Percentiles rank a stretch among this genome's conserved stretches.
Conservation (phyloP, 2,113 vertebrate species). For the Hippoglossus stenolepis region DNA sequence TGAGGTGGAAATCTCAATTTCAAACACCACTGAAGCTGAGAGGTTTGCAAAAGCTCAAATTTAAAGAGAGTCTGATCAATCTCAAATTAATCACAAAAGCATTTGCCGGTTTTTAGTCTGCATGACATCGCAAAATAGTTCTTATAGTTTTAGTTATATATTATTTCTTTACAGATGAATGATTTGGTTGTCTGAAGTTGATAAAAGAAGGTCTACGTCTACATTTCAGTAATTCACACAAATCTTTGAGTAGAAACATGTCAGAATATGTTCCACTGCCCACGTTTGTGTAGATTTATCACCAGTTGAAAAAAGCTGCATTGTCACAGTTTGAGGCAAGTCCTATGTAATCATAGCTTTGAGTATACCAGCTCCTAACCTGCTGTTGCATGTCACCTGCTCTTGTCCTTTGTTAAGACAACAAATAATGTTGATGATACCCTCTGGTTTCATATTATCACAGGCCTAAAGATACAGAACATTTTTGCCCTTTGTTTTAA, state of each 20-base stretch:
- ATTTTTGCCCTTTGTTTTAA: neutral
- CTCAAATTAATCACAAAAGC: slow-evolving; percentile 23
- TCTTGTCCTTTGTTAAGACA: slow-evolving; percentile 6
- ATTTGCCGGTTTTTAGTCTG: neutral
- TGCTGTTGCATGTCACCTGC: slow-evolving; percentile 14
- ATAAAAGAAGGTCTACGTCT: too few relatives aligned
- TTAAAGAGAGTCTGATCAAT: neutral
- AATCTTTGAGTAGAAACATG: slow-evolving; percentile 1
- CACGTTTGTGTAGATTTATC: slow-evolving; percentile 23
- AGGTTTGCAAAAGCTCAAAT: slow-evolving; percentile 3
- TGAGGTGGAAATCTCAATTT: neutral
- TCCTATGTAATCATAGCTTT: slow-evolving; percentile 11
- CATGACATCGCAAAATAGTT: neutral
- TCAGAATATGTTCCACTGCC: slow-evolving; percentile 15
- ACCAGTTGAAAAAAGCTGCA: slow-evolving; percentile 14
- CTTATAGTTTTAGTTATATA: neutral
- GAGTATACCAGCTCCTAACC: slow-evolving; percentile 2
- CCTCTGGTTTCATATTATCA: neutral
- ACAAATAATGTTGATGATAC: neutral
- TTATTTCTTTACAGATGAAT: neutral
- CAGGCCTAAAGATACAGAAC: neutral
- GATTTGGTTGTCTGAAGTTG: too few relatives aligned
- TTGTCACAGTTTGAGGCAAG: slow-evolving; percentile 15
- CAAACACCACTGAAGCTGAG: slow-evolving; percentile 4
- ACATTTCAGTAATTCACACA: too few relatives aligned